Evolutionary conservation across 2,797 vertebrate species (phyloP), one percentile per base, ranked within the genome.

Genomic region (Epinephelus malabaricus): DNA sequence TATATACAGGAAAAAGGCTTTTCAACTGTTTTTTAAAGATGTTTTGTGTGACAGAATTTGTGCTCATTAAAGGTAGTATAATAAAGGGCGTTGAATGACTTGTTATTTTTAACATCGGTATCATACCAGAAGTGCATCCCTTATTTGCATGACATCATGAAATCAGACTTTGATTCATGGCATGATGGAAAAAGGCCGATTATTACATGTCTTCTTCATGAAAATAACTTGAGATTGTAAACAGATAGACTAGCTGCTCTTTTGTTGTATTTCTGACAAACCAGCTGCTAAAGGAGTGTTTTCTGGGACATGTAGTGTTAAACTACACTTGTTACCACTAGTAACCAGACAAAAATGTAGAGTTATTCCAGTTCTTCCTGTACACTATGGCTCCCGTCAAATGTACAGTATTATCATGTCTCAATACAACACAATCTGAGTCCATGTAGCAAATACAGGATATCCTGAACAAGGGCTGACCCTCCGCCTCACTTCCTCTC

Each of bases 391-490:
- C 45, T 56, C 12, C 53, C 14, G 62, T 69, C 59, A 66, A 45
- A 77, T 40, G 54, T 85, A 82, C 82, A 86, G 78, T 88, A 82
- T 81, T 56, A 59, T 61, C 46, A 50, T 11, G 49, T 69, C 65
- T 59, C 63, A 71, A n/a, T 62, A 65, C 65, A 70, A 40, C 49
- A 60, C 62, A 69, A 64, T 88, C 60, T 53, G 67, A 79, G 69
- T 69, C 51, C 8, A 9, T 34, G 43, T 0, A 45, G 65, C 80
- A 82, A 92, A 94, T 95, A 88, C 88, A 95, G 94, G 95, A 95
- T 72, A 90, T 96, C 94, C 95, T 95, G 89, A 94, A 95, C 82
- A 88, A 92, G 90, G 40, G 78, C 81, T 18, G 76, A 54, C 40
- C 59, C 67, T 34, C 45, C 13, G 23, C 61, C 74, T 40, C 34